These are phyloP conservation scores for Drosophila atripex DNA, from an alignment of 2,888 invertebrate genomes.

Conservation along the genomic window DNA sequence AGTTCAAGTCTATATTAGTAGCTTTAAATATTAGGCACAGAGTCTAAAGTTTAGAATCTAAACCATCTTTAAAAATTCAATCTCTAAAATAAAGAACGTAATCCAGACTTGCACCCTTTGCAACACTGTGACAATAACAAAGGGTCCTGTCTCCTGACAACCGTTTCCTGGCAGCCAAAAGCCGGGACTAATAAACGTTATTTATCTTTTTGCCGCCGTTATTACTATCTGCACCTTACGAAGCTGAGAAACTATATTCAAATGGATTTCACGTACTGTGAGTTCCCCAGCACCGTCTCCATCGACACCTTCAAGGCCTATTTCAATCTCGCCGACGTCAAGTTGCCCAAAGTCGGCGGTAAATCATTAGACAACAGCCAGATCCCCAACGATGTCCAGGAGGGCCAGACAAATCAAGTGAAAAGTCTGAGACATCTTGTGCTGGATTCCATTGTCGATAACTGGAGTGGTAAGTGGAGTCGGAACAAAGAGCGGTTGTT, in stretches of 20 bases:
- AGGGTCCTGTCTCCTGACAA: constrained; percentile 36
- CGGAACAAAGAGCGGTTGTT: background rate
- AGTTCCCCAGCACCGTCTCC: constrained; percentile 82
- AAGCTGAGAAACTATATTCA: constrained; percentile 27
- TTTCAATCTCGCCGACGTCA: constrained; percentile 66
- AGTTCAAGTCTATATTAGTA: background rate
- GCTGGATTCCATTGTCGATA: constrained; percentile 80
- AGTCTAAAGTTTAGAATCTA: background rate
- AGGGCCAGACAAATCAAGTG: constrained; percentile 70
- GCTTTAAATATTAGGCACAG: background rate
- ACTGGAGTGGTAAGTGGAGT: constrained; percentile 80
- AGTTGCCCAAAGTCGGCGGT: constrained; percentile 65
- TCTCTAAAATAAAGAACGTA: background rate
- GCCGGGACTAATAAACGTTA: constrained; percentile 33
- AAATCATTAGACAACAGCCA: constrained; percentile 58
- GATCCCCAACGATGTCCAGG: constrained; percentile 45
- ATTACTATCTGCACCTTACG: background rate
- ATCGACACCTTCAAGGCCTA: constrained; percentile 82
- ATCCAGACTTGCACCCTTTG: background rate
- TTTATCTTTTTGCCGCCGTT: constrained; percentile 20
- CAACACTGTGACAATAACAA: constrained; percentile 6
- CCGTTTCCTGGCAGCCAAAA: constrained; percentile 31
- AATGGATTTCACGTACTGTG: constrained; percentile 80
- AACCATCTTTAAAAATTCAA: no score
- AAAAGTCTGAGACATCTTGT: constrained; percentile 81